phyloP scores from a whole-genome alignment of 2,113 vertebrate species.

The Litocranius walleri region DNA sequence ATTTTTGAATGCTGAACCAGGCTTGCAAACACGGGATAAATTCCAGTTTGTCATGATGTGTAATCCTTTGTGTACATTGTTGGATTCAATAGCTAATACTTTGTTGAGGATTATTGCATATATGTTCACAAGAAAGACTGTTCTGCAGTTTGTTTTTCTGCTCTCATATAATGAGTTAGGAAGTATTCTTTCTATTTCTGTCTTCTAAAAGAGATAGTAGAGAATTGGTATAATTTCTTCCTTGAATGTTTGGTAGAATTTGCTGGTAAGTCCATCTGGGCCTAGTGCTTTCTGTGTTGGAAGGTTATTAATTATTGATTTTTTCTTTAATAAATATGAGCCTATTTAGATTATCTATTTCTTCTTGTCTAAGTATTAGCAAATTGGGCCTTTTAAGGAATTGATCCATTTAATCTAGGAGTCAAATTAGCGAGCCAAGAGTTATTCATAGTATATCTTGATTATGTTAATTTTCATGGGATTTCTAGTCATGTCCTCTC shows the following conservation, averaged over 20 bases:
- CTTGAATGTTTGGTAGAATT: not conserved
- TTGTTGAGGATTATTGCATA: not conserved
- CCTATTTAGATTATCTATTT: not conserved
- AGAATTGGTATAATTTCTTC: not conserved
- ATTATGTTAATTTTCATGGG: not conserved
- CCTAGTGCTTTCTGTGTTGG: not conserved
- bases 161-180: not conserved
- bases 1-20: not conserved
- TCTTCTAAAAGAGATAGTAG: not conserved
- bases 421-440: not conserved
- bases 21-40: not conserved
- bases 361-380: not conserved
- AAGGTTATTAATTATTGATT: not conserved
- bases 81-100: not conserved
- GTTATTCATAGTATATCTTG: not conserved
- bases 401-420: not conserved
- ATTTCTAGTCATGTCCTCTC: not conserved
- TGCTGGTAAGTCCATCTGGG: not conserved
- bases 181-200: not conserved
- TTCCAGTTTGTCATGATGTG: not conserved
- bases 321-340: not conserved
- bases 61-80: not conserved
- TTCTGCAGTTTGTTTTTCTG: not conserved
- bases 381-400: not conserved
- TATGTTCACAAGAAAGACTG: not conserved